Evolutionary conservation across 2,113 vertebrate species (phyloP).

Genomic region (Megalops atlanticus): DNA sequence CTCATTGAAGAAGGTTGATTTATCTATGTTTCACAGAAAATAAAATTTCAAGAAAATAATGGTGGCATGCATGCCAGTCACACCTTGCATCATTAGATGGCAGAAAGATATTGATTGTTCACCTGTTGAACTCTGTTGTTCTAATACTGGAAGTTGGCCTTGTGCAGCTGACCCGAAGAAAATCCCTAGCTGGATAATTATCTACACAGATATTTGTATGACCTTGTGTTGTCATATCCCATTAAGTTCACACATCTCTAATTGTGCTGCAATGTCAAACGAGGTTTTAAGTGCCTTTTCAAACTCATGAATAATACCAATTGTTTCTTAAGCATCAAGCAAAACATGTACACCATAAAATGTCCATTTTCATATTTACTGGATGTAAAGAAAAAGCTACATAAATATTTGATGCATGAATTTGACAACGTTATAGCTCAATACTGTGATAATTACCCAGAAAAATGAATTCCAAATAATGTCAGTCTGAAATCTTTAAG

Average conservation of each 20-base stretch:
- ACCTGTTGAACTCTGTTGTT: background rate
- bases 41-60: background rate
- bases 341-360: too few relatives aligned
- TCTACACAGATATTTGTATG: background rate
- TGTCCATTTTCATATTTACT: background rate
- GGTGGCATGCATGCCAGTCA: too few relatives aligned
- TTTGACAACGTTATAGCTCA: background rate
- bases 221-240: background rate
- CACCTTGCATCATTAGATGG: too few relatives aligned
- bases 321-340: too few relatives aligned
- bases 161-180: background rate
- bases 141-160: background rate
- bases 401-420: background rate
- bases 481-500: too few relatives aligned
- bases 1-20: background rate
- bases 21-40: background rate
- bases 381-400: background rate
- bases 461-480: background rate
- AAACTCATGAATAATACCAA: too few relatives aligned
- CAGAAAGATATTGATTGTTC: background rate
- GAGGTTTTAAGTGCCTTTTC: background rate
- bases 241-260: background rate
- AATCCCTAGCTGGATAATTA: background rate
- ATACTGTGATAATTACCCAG: background rate
- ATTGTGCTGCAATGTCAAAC: background rate